Evolutionary conservation across 2,113 vertebrate species (phyloP).

Genomic region (Genyomyrus donnyi): DNA sequence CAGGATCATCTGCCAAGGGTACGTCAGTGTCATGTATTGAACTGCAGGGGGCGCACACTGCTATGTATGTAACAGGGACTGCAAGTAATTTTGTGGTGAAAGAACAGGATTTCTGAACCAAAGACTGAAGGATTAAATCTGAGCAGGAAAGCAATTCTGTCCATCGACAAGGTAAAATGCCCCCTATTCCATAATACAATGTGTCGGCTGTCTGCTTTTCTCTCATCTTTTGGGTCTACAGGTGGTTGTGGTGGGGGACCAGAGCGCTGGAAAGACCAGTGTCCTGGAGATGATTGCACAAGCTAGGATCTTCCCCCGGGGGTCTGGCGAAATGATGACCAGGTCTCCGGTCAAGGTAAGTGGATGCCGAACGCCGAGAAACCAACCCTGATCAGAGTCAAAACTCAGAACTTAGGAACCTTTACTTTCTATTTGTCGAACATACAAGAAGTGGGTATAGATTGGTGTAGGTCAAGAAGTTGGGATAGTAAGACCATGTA

Average conservation of each 20-base stretch:
- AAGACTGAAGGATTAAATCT: background rate
- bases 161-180: background rate
- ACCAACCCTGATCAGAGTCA: background rate
- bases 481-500: background rate
- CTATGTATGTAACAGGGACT: background rate
- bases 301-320: constrained; percentile 92
- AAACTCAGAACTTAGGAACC: too few relatives aligned
- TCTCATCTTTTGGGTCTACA: constrained; percentile 38
- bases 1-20: constrained; percentile 96
- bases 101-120: background rate
- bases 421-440: background rate
- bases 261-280: constrained; percentile 95
- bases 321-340: constrained; percentile 99
- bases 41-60: background rate
- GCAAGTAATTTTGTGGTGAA: background rate
- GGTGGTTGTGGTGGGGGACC: constrained; percentile 97
- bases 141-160: background rate
- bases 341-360: constrained; percentile 92
- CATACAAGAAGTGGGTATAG: background rate
- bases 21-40: constrained; percentile 33
- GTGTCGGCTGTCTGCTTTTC: background rate
- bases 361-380: background rate
- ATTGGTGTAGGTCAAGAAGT: background rate
- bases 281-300: constrained; percentile 98
- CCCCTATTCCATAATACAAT: background rate